A percentile compares a stretch with the other conserved stretches of the same genome.
These are phyloP conservation scores for Masticophis lateralis DNA, from an alignment of 2,797 vertebrate genomes.

Conservation along the genomic window DNA sequence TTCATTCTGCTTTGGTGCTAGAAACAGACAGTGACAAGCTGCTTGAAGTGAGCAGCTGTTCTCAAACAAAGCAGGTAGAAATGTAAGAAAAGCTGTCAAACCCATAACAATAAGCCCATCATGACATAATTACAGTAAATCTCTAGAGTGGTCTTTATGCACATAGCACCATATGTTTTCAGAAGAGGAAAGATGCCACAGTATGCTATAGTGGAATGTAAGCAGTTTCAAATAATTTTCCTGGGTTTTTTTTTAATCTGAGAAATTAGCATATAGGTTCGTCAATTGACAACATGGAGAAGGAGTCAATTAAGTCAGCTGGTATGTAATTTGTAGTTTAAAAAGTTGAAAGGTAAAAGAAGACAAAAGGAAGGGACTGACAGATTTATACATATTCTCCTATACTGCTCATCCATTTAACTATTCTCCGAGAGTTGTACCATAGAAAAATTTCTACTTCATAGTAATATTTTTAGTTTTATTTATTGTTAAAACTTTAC, in stretches of 20 bases:
- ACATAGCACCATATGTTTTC: constrained; percentile 67
- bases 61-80: constrained; percentile 69
- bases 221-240: constrained; percentile 49
- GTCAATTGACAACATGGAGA: constrained; percentile 53
- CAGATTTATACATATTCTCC: constrained; percentile 25
- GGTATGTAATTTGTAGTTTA: constrained; percentile 3
- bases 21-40: constrained; percentile 57
- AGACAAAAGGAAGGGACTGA: constrained; percentile 18
- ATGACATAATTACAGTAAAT: constrained; percentile 68
- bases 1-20: constrained; percentile 54
- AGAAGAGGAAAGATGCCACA: constrained; percentile 37
- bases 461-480: neutral
- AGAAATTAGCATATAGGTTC: constrained; percentile 62
- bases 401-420: constrained; percentile 32
- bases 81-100: constrained; percentile 59
- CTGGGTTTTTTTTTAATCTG: constrained; percentile 51
- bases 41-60: constrained; percentile 73
- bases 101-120: constrained; percentile 67
- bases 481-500: neutral
- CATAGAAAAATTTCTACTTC: neutral
- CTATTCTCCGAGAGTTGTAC: constrained; percentile 15
- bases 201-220: constrained; percentile 44
- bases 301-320: constrained; percentile 41
- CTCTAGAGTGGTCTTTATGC: constrained; percentile 61
- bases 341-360: constrained; percentile 16